Conservation (phyloP, 2,797 vertebrate species). For the Gymnodraco acuticeps region DNA sequence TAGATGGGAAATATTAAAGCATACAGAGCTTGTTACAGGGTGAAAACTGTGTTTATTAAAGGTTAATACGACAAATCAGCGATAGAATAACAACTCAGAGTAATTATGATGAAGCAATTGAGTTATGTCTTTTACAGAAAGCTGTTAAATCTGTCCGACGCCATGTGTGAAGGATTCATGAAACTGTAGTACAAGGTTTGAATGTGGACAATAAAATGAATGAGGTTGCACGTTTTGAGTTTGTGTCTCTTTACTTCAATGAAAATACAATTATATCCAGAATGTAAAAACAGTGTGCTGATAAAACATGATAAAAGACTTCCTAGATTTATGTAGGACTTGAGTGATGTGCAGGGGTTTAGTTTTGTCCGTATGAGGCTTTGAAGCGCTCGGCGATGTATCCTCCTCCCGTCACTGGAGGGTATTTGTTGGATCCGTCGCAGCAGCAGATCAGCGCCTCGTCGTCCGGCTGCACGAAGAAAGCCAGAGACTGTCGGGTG, state of each 20-base stretch:
- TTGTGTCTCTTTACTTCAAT: background rate
- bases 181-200: conserved; percentile 38
- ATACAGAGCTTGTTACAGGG: background rate
- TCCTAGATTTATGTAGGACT: background rate
- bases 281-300: background rate
- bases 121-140: background rate
- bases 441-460: conserved; percentile 75
- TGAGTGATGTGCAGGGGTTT: background rate
- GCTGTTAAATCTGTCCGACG: background rate
- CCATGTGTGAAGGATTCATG: conserved; percentile 13
- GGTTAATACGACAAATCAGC: background rate
- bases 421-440: conserved; percentile 81
- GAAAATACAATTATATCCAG: background rate
- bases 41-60: background rate
- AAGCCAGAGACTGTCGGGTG: conserved; percentile 79
- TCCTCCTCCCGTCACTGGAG: conserved; percentile 63
- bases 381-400: conserved; percentile 69
- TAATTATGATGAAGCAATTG: background rate
- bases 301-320: background rate
- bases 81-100: background rate
- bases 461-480: conserved; percentile 81
- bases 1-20: background rate
- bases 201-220: conserved; percentile 66
- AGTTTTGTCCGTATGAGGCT: conserved; percentile 42
- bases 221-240: conserved; percentile 44